Conservation (phyloP, 2,888 invertebrate genomes). For the Cantharis nigra region DNA sequence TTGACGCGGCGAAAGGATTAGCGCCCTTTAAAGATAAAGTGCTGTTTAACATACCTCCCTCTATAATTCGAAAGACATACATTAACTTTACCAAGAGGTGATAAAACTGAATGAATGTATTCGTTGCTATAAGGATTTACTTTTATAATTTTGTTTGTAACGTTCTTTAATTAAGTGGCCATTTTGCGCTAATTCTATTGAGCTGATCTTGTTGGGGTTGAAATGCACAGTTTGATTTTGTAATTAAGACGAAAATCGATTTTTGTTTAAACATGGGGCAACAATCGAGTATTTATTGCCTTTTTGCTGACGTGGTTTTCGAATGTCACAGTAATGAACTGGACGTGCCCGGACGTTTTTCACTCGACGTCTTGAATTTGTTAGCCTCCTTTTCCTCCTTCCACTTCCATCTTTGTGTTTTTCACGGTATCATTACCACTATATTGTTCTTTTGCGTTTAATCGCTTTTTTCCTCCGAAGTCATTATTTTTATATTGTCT, state of each 20-base stretch:
- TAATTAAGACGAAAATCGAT: neutral
- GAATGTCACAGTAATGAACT: constrained; percentile 24
- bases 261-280: neutral
- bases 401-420: neutral
- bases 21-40: constrained; percentile 28
- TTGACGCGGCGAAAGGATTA: constrained; percentile 33
- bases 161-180: neutral
- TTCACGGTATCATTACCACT: constrained; percentile 18
- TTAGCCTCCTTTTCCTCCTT: constrained; percentile 2
- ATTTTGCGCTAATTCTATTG: neutral
- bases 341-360: constrained; percentile 26
- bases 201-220: neutral
- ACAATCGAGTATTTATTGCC: neutral
- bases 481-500: constrained; percentile 26
- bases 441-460: constrained; percentile 26
- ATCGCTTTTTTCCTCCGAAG: constrained; percentile 24
- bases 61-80: neutral
- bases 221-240: neutral
- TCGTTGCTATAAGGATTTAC: neutral
- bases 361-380: constrained; percentile 10
- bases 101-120: neutral
- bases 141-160: neutral
- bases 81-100: neutral
- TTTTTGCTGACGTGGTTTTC: constrained; percentile 20
- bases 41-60: constrained; percentile 32